Evolutionary conservation across 2,888 invertebrate species (phyloP).

Genomic region (Palloptera scutellata): DNA sequence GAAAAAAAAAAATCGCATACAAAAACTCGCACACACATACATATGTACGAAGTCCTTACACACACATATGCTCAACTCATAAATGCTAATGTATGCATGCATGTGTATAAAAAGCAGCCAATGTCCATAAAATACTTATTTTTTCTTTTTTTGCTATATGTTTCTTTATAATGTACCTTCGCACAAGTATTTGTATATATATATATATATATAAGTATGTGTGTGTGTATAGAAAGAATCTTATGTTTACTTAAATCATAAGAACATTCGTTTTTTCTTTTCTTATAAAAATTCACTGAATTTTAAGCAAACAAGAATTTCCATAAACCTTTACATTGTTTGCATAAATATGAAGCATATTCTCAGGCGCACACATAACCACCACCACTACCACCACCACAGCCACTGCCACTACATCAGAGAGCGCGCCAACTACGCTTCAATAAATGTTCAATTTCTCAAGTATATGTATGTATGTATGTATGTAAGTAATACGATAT

Average conservation of each 20-base stretch:
- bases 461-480: no score
- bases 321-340: conserved; percentile 39
- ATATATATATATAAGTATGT: neutral
- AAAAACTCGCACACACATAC: neutral
- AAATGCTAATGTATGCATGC: neutral
- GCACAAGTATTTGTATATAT: no score
- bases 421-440: no score
- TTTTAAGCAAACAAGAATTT: conserved; percentile 33
- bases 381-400: no score
- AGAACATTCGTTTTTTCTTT: neutral
- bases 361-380: no score
- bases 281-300: conserved; percentile 1
- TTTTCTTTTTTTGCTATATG: neutral
- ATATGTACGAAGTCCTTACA: conserved; percentile 16
- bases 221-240: neutral
- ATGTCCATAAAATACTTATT: conserved; percentile 1
- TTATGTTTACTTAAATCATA: neutral
- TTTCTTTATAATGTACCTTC: neutral
- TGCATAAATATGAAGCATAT: conserved; percentile 22
- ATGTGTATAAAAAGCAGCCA: neutral
- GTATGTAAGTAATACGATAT: no score
- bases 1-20: conserved; percentile 42
- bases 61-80: conserved; percentile 11
- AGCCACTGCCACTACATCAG: no score
- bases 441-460: no score